Evolutionary conservation across 2,113 vertebrate genomes (phyloP).

Genomic region (Thymallus thymallus): DNA sequence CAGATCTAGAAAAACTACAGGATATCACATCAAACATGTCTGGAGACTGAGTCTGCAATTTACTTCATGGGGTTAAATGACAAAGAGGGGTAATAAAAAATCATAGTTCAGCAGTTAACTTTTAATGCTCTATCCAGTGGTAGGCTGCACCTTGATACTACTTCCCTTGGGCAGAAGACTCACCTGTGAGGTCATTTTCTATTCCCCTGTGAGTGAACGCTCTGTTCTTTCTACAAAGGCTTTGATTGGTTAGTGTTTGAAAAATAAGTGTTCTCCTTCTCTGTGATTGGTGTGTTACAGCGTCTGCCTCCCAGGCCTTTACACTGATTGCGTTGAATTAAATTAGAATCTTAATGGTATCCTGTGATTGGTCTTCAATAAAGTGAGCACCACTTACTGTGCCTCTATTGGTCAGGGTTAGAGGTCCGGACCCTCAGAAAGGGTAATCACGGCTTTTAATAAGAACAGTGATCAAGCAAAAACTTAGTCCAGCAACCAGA

Average conservation of each 20-base stretch:
- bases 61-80: constrained; percentile 10
- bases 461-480: constrained; percentile 20
- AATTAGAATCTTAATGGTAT: background rate
- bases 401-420: constrained; percentile 6
- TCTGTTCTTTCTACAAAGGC: too few species aligned
- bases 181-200: constrained; percentile 22
- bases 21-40: constrained; percentile 17
- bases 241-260: background rate
- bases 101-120: constrained; percentile 29
- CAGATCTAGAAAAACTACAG: background rate
- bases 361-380: background rate
- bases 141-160: background rate
- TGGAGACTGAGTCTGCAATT: constrained; percentile 14
- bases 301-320: background rate
- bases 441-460: constrained; percentile 25
- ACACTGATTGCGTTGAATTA: background rate
- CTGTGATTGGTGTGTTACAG: background rate
- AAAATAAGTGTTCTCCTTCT: background rate
- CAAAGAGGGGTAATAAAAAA: constrained; percentile 25
- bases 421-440: constrained; percentile 15
- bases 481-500: constrained; percentile 3
- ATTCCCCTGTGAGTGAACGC: background rate
- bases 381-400: background rate
- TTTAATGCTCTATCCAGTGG: constrained; percentile 2
- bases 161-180: constrained; percentile 6